These are phyloP conservation scores for Vannuccia rotundouncinata DNA, from an alignment of 2,888 invertebrate genomes.

Conservation along the genomic window DNA sequence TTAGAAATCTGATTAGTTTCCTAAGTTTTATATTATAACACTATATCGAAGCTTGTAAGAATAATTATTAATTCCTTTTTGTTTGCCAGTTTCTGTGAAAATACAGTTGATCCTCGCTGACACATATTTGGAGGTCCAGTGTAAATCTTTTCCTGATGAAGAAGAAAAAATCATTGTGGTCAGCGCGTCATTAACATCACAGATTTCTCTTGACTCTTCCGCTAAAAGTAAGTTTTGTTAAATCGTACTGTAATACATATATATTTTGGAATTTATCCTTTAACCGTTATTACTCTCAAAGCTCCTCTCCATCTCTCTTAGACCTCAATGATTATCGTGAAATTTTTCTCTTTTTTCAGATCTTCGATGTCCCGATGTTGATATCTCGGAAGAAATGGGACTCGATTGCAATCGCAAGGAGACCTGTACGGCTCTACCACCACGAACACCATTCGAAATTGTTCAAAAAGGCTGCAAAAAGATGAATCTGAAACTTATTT, in stretches of 20 bases:
- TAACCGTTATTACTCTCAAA: no score
- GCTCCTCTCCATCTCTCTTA: no score
- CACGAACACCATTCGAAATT: not conserved
- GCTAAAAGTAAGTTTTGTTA: not conserved
- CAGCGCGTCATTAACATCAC: not conserved
- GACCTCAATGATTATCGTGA: no score
- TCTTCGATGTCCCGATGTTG: not conserved
- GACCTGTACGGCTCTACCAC: not conserved
- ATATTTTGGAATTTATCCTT: no score
- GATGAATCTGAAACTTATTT: not conserved
- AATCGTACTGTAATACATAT: not conserved
- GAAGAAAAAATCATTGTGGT: not conserved
- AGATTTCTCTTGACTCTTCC: not conserved
- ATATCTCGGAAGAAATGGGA: not conserved
- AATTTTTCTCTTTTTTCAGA: no score
- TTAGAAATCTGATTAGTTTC: no score
- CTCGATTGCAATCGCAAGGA: not conserved
- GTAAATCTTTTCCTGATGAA: not conserved
- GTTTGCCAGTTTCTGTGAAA: not conserved
- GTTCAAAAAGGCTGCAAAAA: not conserved
- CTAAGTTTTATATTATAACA: no score
- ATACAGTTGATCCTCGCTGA: not conserved
- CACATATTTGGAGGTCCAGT: not conserved
- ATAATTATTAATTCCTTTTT: no score
- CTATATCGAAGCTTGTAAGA: no score